phyloP scores from a whole-genome alignment of 2,797 vertebrate species.

The Pachyuromys duprasi region DNA sequence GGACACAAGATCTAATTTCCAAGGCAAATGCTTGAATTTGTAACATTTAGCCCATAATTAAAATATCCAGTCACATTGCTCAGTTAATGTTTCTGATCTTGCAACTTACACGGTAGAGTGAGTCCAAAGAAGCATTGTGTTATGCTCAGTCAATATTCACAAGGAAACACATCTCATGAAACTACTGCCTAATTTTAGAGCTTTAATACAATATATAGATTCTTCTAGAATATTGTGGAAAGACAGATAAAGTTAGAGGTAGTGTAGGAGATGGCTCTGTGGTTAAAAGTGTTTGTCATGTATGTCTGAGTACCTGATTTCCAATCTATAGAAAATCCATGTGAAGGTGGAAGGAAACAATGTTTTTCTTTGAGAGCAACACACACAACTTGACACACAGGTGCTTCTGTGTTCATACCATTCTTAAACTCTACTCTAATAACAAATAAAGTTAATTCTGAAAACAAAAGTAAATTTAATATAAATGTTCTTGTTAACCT shows the following conservation, averaged over 20 bases:
- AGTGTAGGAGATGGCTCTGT: neutral
- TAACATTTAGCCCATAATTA: neutral
- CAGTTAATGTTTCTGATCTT: constrained; percentile 39
- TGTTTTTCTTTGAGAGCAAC: neutral
- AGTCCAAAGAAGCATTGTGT: constrained; percentile 48
- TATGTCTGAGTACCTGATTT: neutral
- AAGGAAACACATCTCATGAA: constrained; percentile 68
- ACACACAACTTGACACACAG: neutral
- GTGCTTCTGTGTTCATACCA: too few species aligned
- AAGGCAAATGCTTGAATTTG: neutral
- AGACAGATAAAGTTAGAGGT: neutral
- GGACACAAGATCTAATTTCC: neutral
- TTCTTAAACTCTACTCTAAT: neutral
- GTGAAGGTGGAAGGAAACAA: too few species aligned
- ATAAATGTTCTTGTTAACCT: constrained; percentile 29
- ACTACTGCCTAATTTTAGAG: constrained; percentile 39
- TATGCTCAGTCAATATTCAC: constrained; percentile 68
- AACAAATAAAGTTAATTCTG: neutral
- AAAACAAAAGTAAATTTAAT: constrained; percentile 43
- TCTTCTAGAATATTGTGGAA: constrained; percentile 46
- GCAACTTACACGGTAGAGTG: constrained; percentile 21
- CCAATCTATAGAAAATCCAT: neutral
- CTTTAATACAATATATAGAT: constrained; percentile 76
- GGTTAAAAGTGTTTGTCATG: neutral
- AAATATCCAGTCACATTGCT: neutral